Evolutionary conservation across 2,113 vertebrate species (phyloP).

Genomic region (Gasterosteus aculeatus): DNA sequence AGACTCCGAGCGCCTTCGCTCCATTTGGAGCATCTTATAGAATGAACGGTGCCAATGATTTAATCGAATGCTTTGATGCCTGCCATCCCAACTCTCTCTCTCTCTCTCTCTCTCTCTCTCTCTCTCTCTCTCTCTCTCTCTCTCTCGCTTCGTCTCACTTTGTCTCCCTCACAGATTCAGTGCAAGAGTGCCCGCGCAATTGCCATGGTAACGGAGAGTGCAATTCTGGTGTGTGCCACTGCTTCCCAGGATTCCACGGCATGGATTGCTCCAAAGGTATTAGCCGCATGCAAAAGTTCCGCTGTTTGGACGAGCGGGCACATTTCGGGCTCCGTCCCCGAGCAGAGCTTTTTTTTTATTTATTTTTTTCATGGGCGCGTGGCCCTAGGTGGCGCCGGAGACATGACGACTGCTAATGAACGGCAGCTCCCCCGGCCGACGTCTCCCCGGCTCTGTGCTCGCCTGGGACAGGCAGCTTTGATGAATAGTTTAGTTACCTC

Average conservation of each 20-base stretch:
- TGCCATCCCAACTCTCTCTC: constrained; percentile 60
- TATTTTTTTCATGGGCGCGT: constrained; percentile 38
- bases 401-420: constrained; percentile 79
- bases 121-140: constrained; percentile 24
- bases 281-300: constrained; percentile 21
- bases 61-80: constrained; percentile 71
- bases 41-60: constrained; percentile 59
- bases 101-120: constrained; percentile 15
- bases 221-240: constrained; percentile 96
- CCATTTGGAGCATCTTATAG: constrained; percentile 53
- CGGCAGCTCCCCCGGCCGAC: constrained; percentile 73
- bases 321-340: constrained; percentile 15
- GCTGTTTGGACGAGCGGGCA: constrained; percentile 35
- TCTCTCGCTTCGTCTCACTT: constrained; percentile 56
- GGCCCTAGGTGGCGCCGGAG: constrained; percentile 66
- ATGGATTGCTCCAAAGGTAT: constrained; percentile 99
- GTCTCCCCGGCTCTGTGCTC: constrained; percentile 69
- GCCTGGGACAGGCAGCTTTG: constrained; percentile 79
- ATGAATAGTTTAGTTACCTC: constrained; percentile 83
- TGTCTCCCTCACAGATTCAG: constrained; percentile 88
- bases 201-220: constrained; percentile 99
- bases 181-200: constrained; percentile 97
- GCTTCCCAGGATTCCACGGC: constrained; percentile 97
- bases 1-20: constrained; percentile 30
- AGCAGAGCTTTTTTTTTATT: constrained; percentile 11